A percentile compares a stretch with the other conserved stretches of the same genome.
Conservation (phyloP, 2,797 vertebrate genomes). For the Melopsittacus undulatus region DNA sequence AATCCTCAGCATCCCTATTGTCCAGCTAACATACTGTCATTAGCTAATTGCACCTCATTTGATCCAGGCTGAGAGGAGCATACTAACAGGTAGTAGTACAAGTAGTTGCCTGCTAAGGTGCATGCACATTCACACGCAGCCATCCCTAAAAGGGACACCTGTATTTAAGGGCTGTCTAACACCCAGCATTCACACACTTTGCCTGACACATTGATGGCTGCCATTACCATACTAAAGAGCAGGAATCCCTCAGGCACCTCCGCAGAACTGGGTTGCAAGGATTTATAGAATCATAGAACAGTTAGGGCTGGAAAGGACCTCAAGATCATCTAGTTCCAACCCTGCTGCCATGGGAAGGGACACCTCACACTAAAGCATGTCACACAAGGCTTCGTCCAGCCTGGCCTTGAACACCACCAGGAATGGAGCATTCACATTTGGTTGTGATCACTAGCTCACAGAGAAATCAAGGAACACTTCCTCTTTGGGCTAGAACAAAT, state of each 20-base stretch:
- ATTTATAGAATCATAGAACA: neutral
- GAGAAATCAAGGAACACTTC: neutral
- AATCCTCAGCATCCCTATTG: neutral
- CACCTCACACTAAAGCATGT: too few relatives aligned
- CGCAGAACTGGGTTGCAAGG: neutral
- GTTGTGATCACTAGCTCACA: neutral
- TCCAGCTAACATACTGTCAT: neutral
- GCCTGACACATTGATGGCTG: neutral
- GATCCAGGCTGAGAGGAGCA: neutral
- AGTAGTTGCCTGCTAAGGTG: neutral
- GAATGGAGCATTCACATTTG: neutral
- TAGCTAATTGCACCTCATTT: neutral
- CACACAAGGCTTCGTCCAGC: too few relatives aligned
- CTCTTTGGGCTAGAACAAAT: neutral
- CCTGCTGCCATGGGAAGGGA: too few relatives aligned
- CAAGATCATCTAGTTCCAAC: too few relatives aligned
- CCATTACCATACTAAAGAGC: neutral
- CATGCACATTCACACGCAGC: neutral
- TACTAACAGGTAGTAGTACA: neutral
- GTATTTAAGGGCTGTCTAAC: neutral
- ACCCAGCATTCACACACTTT: neutral
- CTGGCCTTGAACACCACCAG: too few relatives aligned
- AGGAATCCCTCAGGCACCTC: neutral
- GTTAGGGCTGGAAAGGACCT: too few relatives aligned
- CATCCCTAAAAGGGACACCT: neutral